phyloP scores from a whole-genome alignment of 2,797 vertebrate genomes.

The Garrulus glandarius region DNA sequence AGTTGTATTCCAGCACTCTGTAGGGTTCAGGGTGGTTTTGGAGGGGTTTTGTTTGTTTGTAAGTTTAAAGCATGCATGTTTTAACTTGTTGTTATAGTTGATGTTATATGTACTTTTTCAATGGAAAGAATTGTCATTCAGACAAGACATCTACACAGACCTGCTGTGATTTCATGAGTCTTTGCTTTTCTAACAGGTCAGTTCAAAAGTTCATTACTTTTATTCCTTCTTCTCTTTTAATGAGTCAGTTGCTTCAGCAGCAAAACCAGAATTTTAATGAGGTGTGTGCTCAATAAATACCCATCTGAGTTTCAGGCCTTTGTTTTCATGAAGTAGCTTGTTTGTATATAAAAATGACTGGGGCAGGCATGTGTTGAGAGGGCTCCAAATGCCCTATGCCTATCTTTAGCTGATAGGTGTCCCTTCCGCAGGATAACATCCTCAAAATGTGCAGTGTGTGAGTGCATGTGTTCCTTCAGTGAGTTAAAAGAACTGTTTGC shows the following conservation, averaged over 20 bases:
- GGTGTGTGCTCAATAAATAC: not conserved
- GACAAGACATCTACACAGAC: not conserved
- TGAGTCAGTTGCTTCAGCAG: not conserved
- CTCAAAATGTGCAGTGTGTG: not conserved
- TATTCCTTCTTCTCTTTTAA: not conserved
- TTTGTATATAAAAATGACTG: not conserved
- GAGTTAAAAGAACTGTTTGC: slow-evolving; percentile 49
- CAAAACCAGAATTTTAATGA: not conserved
- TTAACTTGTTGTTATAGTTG: not conserved
- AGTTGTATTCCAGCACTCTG: not conserved
- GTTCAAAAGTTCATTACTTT: not conserved
- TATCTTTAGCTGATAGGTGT: not conserved
- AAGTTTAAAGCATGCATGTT: not conserved
- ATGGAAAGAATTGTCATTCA: not conserved
- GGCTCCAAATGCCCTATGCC: not conserved
- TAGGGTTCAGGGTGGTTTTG: not conserved
- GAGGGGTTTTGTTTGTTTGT: not conserved
- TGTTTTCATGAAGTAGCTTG: not conserved
- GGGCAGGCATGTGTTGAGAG: not conserved
- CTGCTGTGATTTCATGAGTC: not conserved
- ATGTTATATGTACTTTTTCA: not conserved
- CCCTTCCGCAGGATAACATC: not conserved
- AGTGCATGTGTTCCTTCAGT: not conserved
- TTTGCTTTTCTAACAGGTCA: not conserved
- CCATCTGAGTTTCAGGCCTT: not conserved